Conservation (phyloP, 2,797 vertebrate species). For the Sylvilagus floridanus region DNA sequence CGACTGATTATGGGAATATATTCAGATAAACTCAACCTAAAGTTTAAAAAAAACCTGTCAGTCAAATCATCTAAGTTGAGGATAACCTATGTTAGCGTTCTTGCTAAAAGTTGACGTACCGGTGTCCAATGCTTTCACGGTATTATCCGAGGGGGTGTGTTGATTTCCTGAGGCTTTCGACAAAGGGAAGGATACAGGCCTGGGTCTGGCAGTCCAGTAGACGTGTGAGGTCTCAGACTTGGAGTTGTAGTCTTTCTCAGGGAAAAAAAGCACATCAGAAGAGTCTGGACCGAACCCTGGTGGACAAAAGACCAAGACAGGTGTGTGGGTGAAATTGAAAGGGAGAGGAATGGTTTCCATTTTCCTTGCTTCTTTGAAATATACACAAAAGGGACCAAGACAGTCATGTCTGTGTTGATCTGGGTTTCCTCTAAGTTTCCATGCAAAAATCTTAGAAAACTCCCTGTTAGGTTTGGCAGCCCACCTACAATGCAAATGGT, state of each 20-base stretch:
- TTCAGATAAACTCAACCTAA: neutral
- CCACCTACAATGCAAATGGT: neutral
- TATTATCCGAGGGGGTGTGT: neutral
- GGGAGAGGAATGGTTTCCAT: neutral
- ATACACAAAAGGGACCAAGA: neutral
- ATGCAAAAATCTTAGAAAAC: neutral
- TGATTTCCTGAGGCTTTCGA: neutral
- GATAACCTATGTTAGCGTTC: neutral
- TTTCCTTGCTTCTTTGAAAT: slow-evolving; percentile 1
- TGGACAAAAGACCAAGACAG: neutral
- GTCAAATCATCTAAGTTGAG: neutral
- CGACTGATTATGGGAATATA: no score
- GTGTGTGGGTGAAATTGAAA: neutral
- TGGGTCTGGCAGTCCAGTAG: neutral
- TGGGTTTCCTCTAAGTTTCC: neutral
- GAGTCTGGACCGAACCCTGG: neutral
- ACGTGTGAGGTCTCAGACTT: neutral
- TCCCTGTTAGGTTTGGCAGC: neutral
- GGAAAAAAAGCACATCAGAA: neutral
- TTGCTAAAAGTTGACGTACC: slow-evolving; percentile 47
- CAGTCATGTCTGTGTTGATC: neutral
- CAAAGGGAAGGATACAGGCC: slow-evolving; percentile 22
- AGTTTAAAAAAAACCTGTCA: neutral
- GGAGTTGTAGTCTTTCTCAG: neutral
- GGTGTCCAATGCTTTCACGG: neutral